Conservation (phyloP, 2,113 vertebrate species). For the Nycticryphes semicollaris region DNA sequence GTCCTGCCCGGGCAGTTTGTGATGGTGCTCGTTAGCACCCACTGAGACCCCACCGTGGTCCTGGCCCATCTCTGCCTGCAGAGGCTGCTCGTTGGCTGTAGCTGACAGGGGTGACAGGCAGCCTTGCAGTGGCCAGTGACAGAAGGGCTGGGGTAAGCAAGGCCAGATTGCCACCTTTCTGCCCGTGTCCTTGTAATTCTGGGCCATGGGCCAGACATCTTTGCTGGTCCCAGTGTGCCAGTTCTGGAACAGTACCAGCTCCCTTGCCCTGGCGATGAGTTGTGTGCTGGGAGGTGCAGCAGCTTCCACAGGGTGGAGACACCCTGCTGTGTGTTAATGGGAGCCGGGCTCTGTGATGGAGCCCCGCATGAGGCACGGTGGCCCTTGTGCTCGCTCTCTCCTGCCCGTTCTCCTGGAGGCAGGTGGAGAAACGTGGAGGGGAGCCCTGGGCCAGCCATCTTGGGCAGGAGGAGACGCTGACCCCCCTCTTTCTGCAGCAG, state of each 20-base stretch:
- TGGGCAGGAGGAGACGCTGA: fast-evolving
- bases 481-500: slow-evolving; percentile 70
- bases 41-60: fast-evolving
- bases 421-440: fast-evolving
- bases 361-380: fast-evolving
- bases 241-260: background rate
- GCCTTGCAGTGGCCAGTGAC: fast-evolving
- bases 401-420: fast-evolving
- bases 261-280: background rate
- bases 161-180: background rate
- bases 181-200: background rate
- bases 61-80: background rate
- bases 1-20: background rate
- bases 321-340: fast-evolving
- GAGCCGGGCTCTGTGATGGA: background rate
- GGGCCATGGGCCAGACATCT: background rate
- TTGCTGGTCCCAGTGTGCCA: background rate
- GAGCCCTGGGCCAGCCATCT: no score
- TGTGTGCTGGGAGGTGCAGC: background rate
- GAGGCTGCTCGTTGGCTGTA: background rate
- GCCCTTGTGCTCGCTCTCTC: fast-evolving
- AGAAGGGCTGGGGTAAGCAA: no score
- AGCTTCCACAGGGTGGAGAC: background rate
- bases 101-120: background rate
- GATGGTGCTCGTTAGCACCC: fast-evolving